These are phyloP conservation scores for Leucoraja ocellata DNA, from an alignment of 2,797 vertebrate genomes.

Conservation along the genomic window DNA sequence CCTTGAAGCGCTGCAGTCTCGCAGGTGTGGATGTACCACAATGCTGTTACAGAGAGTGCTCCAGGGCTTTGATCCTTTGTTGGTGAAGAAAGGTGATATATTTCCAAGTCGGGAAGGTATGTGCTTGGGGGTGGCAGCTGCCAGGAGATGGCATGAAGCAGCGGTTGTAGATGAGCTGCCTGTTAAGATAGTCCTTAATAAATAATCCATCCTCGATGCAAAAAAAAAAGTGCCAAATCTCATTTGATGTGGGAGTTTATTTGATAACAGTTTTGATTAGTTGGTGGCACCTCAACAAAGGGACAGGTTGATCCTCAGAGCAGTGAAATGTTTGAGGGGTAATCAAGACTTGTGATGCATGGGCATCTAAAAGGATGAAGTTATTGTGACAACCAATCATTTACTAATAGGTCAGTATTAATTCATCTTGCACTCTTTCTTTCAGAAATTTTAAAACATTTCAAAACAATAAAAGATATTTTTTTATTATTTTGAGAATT, in stretches of 20 bases:
- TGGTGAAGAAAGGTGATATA: too few relatives aligned
- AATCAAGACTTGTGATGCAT: not conserved
- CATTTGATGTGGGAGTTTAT: not conserved
- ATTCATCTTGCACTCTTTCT: not conserved
- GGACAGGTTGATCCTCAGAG: not conserved
- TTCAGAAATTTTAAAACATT: not conserved
- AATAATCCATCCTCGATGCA: not conserved
- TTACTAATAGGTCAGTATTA: not conserved
- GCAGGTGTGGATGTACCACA: too few relatives aligned
- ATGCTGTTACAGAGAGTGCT: too few relatives aligned
- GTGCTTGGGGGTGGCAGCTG: too few relatives aligned
- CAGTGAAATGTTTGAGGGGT: not conserved
- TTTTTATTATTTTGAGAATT: not conserved
- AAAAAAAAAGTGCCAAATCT: not conserved
- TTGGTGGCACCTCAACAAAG: not conserved
- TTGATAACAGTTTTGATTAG: not conserved
- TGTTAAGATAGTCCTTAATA: not conserved
- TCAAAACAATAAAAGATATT: not conserved
- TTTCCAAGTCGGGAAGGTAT: too few relatives aligned
- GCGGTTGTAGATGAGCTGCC: too few relatives aligned
- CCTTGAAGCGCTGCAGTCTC: too few relatives aligned
- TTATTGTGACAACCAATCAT: not conserved
- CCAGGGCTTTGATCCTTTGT: too few relatives aligned
- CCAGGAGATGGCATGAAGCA: too few relatives aligned
- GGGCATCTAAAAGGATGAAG: not conserved